A percentile compares a stretch with the other conserved stretches of the same genome.
phyloP scores from a whole-genome alignment of 2,797 vertebrate species.

The Selene dorsalis region DNA sequence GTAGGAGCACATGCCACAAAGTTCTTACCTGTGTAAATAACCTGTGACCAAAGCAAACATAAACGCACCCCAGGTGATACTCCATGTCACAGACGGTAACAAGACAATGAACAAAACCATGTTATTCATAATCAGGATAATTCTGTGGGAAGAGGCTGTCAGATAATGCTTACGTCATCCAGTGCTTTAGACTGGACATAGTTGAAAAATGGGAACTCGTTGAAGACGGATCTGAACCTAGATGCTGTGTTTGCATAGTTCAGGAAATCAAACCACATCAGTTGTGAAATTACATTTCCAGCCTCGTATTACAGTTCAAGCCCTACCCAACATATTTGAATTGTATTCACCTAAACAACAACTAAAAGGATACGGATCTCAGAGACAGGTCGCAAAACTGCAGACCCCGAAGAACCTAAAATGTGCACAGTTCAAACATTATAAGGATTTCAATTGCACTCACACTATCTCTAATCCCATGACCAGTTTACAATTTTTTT shows the following conservation, averaged over 20 bases:
- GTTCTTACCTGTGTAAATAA: slow-evolving; percentile 94
- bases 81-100: background rate
- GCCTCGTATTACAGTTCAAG: slow-evolving; percentile 23
- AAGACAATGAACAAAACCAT: background rate
- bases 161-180: slow-evolving; percentile 91
- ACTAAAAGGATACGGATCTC: slow-evolving; percentile 96
- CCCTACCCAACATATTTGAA: background rate
- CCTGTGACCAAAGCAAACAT: slow-evolving; percentile 80
- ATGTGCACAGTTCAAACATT: slow-evolving; percentile 42
- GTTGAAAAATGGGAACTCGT: slow-evolving; percentile 97
- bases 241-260: slow-evolving; percentile 84
- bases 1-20: slow-evolving; percentile 97
- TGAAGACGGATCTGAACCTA: slow-evolving; percentile 94
- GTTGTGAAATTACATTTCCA: slow-evolving; percentile 25
- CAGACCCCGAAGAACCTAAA: slow-evolving; percentile 82
- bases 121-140: slow-evolving; percentile 4
- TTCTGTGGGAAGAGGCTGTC: slow-evolving; percentile 1
- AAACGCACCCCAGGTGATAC: background rate
- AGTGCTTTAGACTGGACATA: slow-evolving; percentile 96
- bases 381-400: slow-evolving; percentile 89
- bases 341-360: slow-evolving; percentile 17
- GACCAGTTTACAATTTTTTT: background rate
- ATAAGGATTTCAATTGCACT: background rate
- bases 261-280: slow-evolving; percentile 72
- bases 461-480: slow-evolving; percentile 12